phyloP scores from a whole-genome alignment of 2,888 invertebrate genomes.

The Gymnocheta viridis region DNA sequence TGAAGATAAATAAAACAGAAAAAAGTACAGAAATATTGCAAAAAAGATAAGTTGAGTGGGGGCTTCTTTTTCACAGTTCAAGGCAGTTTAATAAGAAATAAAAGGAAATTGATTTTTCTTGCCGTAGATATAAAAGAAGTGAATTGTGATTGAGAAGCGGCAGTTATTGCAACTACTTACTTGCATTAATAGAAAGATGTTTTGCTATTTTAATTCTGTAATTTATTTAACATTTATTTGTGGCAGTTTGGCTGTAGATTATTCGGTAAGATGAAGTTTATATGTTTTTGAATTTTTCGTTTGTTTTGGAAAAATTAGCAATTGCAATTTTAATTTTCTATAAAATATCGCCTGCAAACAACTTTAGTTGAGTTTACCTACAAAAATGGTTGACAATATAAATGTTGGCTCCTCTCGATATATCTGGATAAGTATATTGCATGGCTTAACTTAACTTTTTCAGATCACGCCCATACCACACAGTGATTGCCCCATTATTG shows the following conservation, averaged over 20 bases:
- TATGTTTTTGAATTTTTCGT: too few relatives aligned
- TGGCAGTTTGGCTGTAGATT: not conserved
- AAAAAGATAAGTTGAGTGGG: not conserved
- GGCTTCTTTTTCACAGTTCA: too few relatives aligned
- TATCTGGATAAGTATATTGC: too few relatives aligned
- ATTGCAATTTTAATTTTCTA: too few relatives aligned
- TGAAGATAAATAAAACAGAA: not conserved
- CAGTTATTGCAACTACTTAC: not conserved
- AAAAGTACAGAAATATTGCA: not conserved
- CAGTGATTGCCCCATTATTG: slow-evolving; percentile 71
- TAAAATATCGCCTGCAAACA: too few relatives aligned
- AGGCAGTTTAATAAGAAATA: not conserved
- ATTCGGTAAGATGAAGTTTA: slow-evolving; percentile 1
- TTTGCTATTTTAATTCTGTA: not conserved
- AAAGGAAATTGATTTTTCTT: not conserved
- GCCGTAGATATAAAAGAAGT: slow-evolving; percentile 8
- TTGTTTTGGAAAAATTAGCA: too few relatives aligned
- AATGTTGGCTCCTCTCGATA: too few relatives aligned
- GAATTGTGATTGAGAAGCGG: not conserved
- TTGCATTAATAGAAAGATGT: slow-evolving; percentile 12
- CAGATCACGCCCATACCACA: slow-evolving; percentile 49
- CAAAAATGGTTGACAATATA: too few relatives aligned
- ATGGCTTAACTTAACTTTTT: slow-evolving; percentile 5
- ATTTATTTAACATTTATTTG: not conserved
- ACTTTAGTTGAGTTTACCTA: too few relatives aligned